Conservation (phyloP, 2,113 vertebrate species). For the Otis tarda region DNA sequence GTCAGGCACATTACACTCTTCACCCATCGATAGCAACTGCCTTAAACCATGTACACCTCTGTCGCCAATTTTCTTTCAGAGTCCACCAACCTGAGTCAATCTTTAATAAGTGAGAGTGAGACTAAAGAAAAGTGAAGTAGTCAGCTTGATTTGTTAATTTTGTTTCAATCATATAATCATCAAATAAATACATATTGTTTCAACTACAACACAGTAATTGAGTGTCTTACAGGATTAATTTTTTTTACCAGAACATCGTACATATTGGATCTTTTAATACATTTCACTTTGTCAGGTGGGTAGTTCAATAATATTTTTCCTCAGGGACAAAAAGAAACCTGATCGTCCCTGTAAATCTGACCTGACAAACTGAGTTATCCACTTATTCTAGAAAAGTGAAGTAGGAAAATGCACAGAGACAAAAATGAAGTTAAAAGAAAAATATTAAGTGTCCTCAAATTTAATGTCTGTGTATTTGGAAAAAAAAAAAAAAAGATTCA, state of each 20-base stretch:
- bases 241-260: not conserved
- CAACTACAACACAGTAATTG: not conserved
- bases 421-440: not conserved
- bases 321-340: not conserved
- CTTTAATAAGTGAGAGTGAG: not conserved
- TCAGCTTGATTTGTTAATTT: not conserved
- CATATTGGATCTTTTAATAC: not conserved
- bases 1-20: not conserved
- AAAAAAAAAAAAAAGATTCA: not conserved
- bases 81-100: not conserved
- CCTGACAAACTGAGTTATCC: not conserved
- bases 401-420: not conserved
- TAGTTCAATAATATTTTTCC: conserved; percentile 6
- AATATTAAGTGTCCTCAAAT: not conserved
- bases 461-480: not conserved
- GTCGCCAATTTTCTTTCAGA: not conserved
- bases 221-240: not conserved
- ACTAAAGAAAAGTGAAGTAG: not conserved
- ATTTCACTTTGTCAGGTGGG: not conserved
- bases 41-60: not conserved
- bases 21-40: not conserved
- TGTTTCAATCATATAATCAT: not conserved
- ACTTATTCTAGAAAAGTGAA: not conserved
- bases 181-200: not conserved
- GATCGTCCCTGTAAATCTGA: not conserved